A percentile compares a stretch with the other conserved stretches of the same genome.
These are phyloP conservation scores for Callithrix jacchus DNA, from an alignment of 2,113 vertebrate genomes.

Conservation along the genomic window DNA sequence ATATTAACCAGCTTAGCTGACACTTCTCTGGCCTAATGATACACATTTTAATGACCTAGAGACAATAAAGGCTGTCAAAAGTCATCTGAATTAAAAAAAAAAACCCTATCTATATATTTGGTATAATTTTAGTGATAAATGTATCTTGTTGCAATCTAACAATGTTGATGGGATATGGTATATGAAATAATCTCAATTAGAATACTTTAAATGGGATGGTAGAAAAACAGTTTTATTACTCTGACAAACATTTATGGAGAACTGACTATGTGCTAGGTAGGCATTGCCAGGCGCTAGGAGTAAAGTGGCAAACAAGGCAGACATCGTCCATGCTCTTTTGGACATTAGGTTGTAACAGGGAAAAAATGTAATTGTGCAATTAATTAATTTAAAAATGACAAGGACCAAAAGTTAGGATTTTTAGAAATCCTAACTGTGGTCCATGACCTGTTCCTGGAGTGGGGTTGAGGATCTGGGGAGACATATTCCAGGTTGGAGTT, in stretches of 20 bases:
- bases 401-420: not conserved
- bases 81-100: not conserved
- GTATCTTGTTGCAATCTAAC: not conserved
- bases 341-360: not conserved
- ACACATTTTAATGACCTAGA: not conserved
- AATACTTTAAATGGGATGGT: not conserved
- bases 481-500: not conserved
- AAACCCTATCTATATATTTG: not conserved
- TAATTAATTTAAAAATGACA: not conserved
- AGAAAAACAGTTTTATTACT: not conserved
- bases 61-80: not conserved
- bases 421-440: not conserved
- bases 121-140: not conserved
- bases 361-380: not conserved
- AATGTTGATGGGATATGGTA: not conserved
- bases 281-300: not conserved
- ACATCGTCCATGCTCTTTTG: not conserved
- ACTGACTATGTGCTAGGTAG: not conserved
- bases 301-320: not conserved
- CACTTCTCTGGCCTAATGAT: not conserved
- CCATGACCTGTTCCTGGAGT: not conserved
- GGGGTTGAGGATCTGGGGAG: not conserved
- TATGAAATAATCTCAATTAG: conserved; percentile 1
- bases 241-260: not conserved
- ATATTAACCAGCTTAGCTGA: not conserved